A percentile compares a stretch with the other conserved stretches of the same genome.
Evolutionary conservation across 1,140 invertebrate genomes (phyloP).

Genomic region (Aphidius ervi): DNA sequence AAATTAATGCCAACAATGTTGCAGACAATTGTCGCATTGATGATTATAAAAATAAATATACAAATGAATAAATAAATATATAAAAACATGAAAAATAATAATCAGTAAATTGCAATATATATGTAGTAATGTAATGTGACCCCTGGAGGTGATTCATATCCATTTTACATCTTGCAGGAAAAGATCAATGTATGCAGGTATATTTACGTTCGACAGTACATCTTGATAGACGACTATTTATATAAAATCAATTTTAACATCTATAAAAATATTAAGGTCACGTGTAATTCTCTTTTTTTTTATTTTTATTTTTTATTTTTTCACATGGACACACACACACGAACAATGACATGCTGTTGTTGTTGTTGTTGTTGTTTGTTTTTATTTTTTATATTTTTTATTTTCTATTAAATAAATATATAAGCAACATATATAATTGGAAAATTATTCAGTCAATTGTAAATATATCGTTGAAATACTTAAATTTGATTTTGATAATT

Average conservation of each 20-base stretch:
- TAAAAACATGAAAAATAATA: no score
- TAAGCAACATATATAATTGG: no score
- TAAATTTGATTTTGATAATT: neutral
- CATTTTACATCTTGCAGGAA: neutral
- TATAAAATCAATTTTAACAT: conserved; percentile 7
- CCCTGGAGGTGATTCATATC: conserved; percentile 8
- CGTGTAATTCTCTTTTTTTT: neutral
- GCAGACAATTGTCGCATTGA: no score
- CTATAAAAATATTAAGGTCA: conserved; percentile 7
- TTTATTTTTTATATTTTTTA: no score
- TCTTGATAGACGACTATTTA: conserved; percentile 7
- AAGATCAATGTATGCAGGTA: neutral
- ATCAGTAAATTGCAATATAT: neutral
- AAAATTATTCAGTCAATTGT: conserved; percentile 2
- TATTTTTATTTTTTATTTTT: neutral
- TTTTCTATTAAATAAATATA: no score
- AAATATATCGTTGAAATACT: conserved; percentile 2
- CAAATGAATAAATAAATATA: no score
- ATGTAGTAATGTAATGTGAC: conserved; percentile 6
- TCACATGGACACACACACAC: no score
- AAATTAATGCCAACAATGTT: conserved; percentile 6
- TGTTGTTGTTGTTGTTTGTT: no score
- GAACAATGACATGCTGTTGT: no score
- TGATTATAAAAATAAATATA: no score
- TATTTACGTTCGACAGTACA: conserved; percentile 9